Evolutionary conservation across 2,113 vertebrate species (phyloP), one percentile per base, ranked within the genome.

Genomic region (Plotosus lineatus): DNA sequence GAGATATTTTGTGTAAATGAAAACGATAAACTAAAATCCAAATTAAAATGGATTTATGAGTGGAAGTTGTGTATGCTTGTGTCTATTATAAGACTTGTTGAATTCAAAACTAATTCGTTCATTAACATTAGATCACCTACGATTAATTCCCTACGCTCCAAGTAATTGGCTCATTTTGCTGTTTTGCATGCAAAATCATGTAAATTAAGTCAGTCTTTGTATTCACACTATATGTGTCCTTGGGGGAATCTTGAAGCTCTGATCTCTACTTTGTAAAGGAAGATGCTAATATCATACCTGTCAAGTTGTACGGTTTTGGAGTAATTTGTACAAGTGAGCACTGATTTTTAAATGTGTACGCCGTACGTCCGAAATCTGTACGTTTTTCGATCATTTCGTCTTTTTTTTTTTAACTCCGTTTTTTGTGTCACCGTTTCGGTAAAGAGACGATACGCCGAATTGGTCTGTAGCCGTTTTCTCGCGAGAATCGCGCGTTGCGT

Each of bases 191-290:
- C 21, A 8, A 36, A 38, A 63, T 63, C 36, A 36, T 65, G 36
- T 40, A 36, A 8, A 12, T 66, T 44, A 26, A 69, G 65, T 14
- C 65, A 15, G 12, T 5, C 4, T 42, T 68, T n/a, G 38, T 69
- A 26, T 44, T 69, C 44, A 72, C 53, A 60, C 12, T 40, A 12
- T 11, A n/a, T 38, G 15, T 55, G 55, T 31, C 60, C 28, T 7
- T 5, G 31, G 38, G 5, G 38, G 46, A 7, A 12, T 26, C 36
- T 66, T n/a, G 53, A 28, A 28, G 44, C 5, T 55, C 63, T 42
- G 21, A 60, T 77, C 26, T 28, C 38, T 63, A 53, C 66, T 75
- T 65, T 76, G 33, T 65, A 84, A 77, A 72, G 38, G 28, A 42
- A 36, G 74, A 81, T 38, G 61, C 21, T 74, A 84, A 44, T n/a